A percentile compares a stretch with the other conserved stretches of the same genome.
These are phyloP conservation scores for Chromobotia macracanthus DNA, from an alignment of 2,797 vertebrate genomes.

Conservation along the genomic window DNA sequence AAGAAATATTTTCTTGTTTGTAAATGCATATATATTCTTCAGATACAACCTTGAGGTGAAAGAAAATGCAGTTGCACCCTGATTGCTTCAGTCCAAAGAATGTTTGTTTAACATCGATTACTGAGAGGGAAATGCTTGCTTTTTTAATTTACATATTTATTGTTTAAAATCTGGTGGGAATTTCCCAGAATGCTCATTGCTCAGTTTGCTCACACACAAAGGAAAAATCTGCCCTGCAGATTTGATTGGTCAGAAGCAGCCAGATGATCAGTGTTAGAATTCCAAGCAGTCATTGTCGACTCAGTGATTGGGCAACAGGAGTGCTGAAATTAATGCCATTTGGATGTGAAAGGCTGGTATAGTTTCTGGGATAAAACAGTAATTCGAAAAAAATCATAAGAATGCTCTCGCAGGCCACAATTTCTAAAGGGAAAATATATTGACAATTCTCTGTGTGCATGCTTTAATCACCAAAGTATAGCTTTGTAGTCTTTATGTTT, in stretches of 20 bases:
- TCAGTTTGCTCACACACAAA: slow-evolving; percentile 69
- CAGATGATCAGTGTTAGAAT: slow-evolving; percentile 50
- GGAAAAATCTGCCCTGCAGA: slow-evolving; percentile 63
- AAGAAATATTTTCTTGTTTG: no score
- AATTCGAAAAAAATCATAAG: slow-evolving; percentile 62
- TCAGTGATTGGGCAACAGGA: slow-evolving; percentile 40
- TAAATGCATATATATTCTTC: no score
- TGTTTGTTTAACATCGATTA: slow-evolving; percentile 50
- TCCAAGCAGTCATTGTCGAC: slow-evolving; percentile 20
- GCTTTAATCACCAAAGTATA: slow-evolving; percentile 53
- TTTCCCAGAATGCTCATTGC: slow-evolving; percentile 78
- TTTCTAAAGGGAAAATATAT: slow-evolving; percentile 53
- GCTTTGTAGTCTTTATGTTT: slow-evolving; percentile 51
- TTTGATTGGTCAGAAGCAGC: slow-evolving; percentile 65
- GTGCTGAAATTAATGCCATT: slow-evolving; percentile 39
- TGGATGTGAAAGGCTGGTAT: slow-evolving; percentile 48
- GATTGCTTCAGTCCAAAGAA: slow-evolving; percentile 6
- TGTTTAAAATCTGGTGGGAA: slow-evolving; percentile 78
- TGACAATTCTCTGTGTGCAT: slow-evolving; percentile 50
- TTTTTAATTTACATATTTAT: slow-evolving; percentile 82
- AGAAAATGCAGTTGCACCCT: background rate
- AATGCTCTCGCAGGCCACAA: slow-evolving; percentile 52
- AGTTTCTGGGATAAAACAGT: slow-evolving; percentile 51
- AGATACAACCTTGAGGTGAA: background rate
- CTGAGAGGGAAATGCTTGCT: slow-evolving; percentile 72